These are phyloP conservation scores for Acridotheres tristis DNA, from an alignment of 2,797 vertebrate species.

Conservation along the genomic window DNA sequence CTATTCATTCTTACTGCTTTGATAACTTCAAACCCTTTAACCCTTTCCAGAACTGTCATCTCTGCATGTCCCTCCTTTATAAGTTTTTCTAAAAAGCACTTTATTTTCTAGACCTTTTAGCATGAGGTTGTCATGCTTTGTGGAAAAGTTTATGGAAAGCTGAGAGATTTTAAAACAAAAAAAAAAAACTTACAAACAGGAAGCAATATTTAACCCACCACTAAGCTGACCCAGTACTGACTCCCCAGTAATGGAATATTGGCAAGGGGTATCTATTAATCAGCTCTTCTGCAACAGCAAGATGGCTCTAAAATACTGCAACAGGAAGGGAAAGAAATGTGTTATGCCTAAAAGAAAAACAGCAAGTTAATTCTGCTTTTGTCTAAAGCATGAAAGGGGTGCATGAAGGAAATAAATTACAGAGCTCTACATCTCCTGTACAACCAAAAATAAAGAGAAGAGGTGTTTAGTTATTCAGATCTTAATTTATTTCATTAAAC, in stretches of 20 bases:
- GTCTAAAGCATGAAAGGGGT: not conserved
- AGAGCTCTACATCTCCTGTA: not conserved
- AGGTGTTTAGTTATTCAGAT: not conserved
- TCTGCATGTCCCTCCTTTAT: not conserved
- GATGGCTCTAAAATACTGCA: not conserved
- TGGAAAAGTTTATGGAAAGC: not conserved
- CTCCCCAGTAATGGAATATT: constrained; percentile 24
- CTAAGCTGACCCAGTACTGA: constrained; percentile 4
- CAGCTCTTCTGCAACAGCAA: constrained; percentile 5
- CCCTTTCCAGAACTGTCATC: not conserved
- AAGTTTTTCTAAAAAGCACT: not conserved
- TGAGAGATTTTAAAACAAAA: not conserved
- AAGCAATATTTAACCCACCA: constrained; percentile 2
- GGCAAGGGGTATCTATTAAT: constrained; percentile 15
- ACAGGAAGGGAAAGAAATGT: not conserved
- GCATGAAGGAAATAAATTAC: not conserved
- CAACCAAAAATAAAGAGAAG: not conserved
- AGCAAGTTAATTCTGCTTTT: not conserved
- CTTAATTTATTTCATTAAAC: not conserved
- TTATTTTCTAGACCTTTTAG: not conserved
- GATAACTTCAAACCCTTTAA: not conserved
- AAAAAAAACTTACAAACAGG: not conserved
- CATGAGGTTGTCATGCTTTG: not conserved
- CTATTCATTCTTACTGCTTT: not conserved
- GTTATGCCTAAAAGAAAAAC: not conserved